Conservation (phyloP, 2,797 vertebrate species). For the Sebastes oblongus region DNA sequence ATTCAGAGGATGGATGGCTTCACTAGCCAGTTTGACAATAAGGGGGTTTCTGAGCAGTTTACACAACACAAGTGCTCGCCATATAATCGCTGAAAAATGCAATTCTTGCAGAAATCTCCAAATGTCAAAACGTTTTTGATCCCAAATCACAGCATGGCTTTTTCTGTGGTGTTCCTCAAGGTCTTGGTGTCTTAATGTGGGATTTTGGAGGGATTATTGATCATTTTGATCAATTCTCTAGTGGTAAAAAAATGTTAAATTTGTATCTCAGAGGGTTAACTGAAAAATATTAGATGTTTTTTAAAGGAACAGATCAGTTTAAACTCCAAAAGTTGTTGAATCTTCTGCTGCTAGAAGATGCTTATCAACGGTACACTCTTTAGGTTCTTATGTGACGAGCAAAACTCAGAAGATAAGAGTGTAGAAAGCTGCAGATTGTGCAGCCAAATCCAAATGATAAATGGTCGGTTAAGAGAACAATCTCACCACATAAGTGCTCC, state of each 20-base stretch:
- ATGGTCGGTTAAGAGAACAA: background rate
- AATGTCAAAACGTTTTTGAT: no score
- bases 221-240: no score
- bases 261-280: background rate
- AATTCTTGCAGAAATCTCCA: no score
- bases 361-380: background rate
- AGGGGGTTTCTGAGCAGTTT: no score
- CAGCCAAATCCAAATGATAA: background rate
- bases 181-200: no score
- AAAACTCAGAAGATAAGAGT: background rate
- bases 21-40: fast-evolving
- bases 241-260: no score
- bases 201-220: no score
- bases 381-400: background rate
- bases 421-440: background rate
- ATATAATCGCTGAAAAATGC: no score
- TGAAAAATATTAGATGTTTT: background rate
- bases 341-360: background rate
- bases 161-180: no score
- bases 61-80: no score
- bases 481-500: background rate
- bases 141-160: no score
- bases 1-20: no score
- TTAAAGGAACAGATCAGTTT: background rate
- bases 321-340: background rate